Base-by-base conservation (phyloP, 2,888 invertebrate genomes). In the Polyommatus icarus region DNA sequence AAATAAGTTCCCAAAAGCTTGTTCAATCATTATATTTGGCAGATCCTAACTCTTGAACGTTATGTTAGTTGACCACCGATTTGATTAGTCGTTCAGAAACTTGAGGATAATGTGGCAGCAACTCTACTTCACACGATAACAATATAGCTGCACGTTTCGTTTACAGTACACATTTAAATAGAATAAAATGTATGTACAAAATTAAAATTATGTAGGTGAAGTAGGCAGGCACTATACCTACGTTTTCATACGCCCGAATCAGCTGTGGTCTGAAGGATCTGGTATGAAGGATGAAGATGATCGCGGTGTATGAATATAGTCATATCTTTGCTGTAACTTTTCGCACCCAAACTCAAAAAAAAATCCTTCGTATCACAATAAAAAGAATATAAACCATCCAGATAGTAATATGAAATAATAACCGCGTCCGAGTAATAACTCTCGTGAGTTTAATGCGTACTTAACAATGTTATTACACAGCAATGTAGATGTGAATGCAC, bases 401-500 rank as follows among this genome's bases (percentile, higher is more conserved):
- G 75, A 75, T 24, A 75, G 75, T 75, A 75, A 75, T 75, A 75
- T 75, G 50, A 24, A 75, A 50, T 75, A 75, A 75, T 50, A 50
- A 75, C 75, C 75, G 50, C 75, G 75, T 46, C 75, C 50, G 50
- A 75, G 54, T 75, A 75, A 75, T 75, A 75, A 75, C 50, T 50
- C 75, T 75, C 50, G 20, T 46, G 73, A 59, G 29, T 77, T 79
- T 77, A 80, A 78, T 78, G 78, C 72, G 79, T 76, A 79, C 80
- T 78, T 79, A 72, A 78, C 79, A 87, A 87, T 89, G 89, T 88
- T 85, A 90, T 90, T 89, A 88, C 87, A 87, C 85, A 83, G 86
- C 86, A 87, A 89, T 89, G 88, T 86, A 87, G 87, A 89, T 87
- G 85, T 90, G 88, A 90, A 91, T 89, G 86, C 85, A 89, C 90